A percentile compares a stretch with the other conserved stretches of the same genome.
Evolutionary conservation across 2,797 vertebrate species (phyloP).

Genomic region (Manis javanica): DNA sequence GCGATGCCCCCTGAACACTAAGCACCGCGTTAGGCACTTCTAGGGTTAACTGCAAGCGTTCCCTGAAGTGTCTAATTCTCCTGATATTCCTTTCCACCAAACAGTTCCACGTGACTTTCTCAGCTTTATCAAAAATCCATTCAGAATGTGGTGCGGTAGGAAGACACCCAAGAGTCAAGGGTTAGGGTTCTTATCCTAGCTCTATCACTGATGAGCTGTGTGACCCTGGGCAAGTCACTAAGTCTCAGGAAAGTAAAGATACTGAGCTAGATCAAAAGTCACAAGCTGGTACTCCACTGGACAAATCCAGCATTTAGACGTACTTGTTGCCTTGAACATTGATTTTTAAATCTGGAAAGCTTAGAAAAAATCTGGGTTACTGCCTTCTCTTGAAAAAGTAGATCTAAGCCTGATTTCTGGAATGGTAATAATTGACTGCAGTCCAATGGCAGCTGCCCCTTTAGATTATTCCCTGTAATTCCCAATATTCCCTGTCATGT

Average conservation of each 20-base stretch:
- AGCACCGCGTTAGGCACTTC: not conserved
- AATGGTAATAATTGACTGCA: not conserved
- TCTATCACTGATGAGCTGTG: not conserved
- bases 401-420: not conserved
- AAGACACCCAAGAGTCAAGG: not conserved
- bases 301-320: constrained; percentile 4
- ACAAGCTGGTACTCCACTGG: not conserved
- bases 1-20: not conserved
- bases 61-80: not conserved
- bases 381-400: not conserved
- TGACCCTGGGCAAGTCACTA: not conserved
- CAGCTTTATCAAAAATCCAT: not conserved
- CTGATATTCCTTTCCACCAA: not conserved
- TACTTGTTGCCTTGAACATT: not conserved
- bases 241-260: not conserved
- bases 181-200: no score
- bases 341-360: not conserved
- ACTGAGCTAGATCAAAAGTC: not conserved
- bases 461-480: not conserved
- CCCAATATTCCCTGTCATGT: not conserved
- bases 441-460: not conserved
- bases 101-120: not conserved
- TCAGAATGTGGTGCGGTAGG: not conserved
- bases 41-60: not conserved
- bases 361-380: not conserved